Evolutionary conservation across 2,888 invertebrate species (phyloP), one percentile per base, ranked within the genome.

Genomic region (Pristionchus arcanus): DNA sequence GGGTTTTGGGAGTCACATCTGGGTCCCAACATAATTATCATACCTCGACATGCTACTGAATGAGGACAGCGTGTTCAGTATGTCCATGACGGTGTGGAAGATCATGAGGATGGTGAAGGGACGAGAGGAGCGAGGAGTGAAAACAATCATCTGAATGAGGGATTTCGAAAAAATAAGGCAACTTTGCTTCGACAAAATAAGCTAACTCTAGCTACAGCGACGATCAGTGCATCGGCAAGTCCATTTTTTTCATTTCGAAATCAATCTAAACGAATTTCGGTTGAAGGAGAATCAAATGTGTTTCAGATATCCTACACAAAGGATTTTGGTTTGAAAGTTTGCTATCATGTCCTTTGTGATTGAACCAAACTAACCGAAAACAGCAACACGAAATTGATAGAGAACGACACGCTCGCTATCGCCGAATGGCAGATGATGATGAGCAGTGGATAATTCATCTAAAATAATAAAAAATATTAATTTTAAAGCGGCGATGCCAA

Each of bases 11-110:
- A 15, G 25, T 2, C 7, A 25, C 7, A 28, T 66, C 11, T 66
- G 9, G n/a, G 4, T 66, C 28, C 25, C 28, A n/a, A n/a, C 42
- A 49, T 13, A 49, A 49, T 49, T 11, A 11, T 9, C 42, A 68
- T 42, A 81, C 81, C 81, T 49, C n/a, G 81, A 81, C 81, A 81
- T 81, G 81, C 81, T 81, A 15, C 49, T 81, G 28, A 81, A 81
- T 16, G 81, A 81, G 7, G 81, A 81, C n/a, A 81, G 49, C 19
- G 81, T 81, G 28, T 81, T 81, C 15, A 81, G 49, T 42, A 81
- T 81, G 16, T 81, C 81, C 81, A 81, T 81, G 11, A 49, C n/a
- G 11, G 81, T 81, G 28, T 81, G 81, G n/a, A 81, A 81, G 4
- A 81, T 53, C 81, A 81, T 81, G 49, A 81, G 53, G 28, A 81